Evolutionary conservation across 2,797 vertebrate species (phyloP), one percentile per base, ranked within the genome.

Genomic region (Rhinogobio ventralis): DNA sequence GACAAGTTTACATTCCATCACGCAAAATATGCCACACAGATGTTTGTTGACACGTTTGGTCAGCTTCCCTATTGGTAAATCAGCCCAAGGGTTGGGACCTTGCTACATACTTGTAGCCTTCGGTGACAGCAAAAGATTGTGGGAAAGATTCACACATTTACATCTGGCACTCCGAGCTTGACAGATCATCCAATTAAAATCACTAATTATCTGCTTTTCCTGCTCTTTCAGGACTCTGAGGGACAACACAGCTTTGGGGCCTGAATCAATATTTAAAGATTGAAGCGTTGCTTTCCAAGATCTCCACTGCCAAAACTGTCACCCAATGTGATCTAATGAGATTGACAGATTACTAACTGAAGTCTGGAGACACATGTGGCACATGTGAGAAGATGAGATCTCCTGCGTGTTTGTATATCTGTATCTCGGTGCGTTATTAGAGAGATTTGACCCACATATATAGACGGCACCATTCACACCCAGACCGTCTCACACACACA

Each of bases 161-260:
- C 92, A 94, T 95, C 93, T 93, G 93, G 93, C 90, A 93, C 92
- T 94, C 90, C 82, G 90, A 90, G 93, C 91, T 92, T 94, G 94
- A 95, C 93, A 93, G 93, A 95, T 95, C 93, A 94, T 94, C 94
- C 93, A 95, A 95, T 95, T 95, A 95, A 94, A 95, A 94, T 94
- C 91, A 93, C 93, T 94, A 94, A 95, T 95, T 93, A 95, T 94
- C 93, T 94, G 93, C 93, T 94, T 94, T 93, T 91, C 91, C 88
- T 86, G 89, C 88, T 91, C 93, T 91, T 89, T 76, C 90, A 64
- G 87, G 89, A 88, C 92, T 93, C 87, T 10, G 89, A 92, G 93
- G 92, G 91, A 91, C 91, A 94, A 93, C 93, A 93, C 92, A 87
- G 91, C 93, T 91, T 87, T 92, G 86, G 90, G 91, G 90, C 90